Conservation (phyloP, 2,113 vertebrate species). For the Acrocephalus arundinaceus region DNA sequence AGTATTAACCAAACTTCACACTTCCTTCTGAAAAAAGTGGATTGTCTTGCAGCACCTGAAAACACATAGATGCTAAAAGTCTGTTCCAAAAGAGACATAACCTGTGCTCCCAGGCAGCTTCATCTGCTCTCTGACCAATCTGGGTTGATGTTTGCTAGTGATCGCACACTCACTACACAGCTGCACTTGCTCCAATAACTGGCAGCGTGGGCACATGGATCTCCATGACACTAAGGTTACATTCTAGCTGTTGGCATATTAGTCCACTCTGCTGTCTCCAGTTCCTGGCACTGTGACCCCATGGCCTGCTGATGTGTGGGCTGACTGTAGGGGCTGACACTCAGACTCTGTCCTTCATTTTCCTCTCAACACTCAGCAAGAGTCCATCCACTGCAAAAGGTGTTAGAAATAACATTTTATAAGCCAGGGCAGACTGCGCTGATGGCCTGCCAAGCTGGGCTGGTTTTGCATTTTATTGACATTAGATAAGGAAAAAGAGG, state of each 20-base stretch:
- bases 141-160: not conserved
- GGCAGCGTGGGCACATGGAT: rapidly evolving
- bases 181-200: not conserved
- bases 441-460: not conserved
- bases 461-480: not conserved
- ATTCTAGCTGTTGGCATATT: not conserved
- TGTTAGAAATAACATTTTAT: not conserved
- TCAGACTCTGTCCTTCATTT: not conserved
- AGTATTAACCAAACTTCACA: not conserved
- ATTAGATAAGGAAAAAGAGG: not conserved
- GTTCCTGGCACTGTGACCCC: too few species aligned
- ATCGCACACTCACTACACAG: not conserved
- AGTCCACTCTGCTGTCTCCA: not conserved
- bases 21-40: not conserved
- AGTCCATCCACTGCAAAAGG: not conserved
- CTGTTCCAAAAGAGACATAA: not conserved
- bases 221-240: not conserved
- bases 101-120: not conserved
- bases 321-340: not conserved
- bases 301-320: not conserved
- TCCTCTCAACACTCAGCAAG: not conserved
- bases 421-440: not conserved
- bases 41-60: not conserved
- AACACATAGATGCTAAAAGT: not conserved
- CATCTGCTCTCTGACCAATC: not conserved